Conservation (phyloP, 2,113 vertebrate species). For the Cricetomys ansorgei region DNA sequence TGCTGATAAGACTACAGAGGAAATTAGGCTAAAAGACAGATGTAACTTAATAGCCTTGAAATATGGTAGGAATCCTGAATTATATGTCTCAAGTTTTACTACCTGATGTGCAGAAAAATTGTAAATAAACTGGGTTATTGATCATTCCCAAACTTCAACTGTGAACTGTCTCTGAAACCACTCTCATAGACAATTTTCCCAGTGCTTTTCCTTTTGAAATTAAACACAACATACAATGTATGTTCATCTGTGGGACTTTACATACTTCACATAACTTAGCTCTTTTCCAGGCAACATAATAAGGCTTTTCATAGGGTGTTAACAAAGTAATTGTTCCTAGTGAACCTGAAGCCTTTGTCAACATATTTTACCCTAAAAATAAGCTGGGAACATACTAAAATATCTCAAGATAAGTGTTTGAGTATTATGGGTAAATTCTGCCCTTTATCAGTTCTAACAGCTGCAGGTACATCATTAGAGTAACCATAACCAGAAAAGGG, state of each 20-base stretch:
- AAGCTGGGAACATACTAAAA: background rate
- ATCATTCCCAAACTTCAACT: background rate
- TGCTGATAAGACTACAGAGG: background rate
- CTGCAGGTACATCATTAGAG: background rate
- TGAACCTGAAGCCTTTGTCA: background rate
- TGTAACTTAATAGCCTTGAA: background rate
- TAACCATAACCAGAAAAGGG: background rate
- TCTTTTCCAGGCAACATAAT: background rate
- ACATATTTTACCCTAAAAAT: background rate
- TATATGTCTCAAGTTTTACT: background rate
- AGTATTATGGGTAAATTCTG: background rate
- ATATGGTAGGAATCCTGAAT: background rate
- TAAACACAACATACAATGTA: constrained; percentile 20
- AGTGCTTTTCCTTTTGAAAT: background rate
- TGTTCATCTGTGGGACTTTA: background rate
- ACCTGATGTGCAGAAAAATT: background rate
- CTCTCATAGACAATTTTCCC: background rate
- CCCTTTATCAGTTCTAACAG: background rate
- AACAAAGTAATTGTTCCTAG: background rate
- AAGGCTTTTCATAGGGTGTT: background rate
- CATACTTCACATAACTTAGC: background rate
- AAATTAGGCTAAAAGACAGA: background rate
- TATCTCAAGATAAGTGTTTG: background rate
- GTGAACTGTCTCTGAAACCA: background rate
- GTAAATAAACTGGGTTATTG: background rate